Base-by-base conservation (phyloP, 2,888 invertebrate species). In the Campoletis raptor region DNA sequence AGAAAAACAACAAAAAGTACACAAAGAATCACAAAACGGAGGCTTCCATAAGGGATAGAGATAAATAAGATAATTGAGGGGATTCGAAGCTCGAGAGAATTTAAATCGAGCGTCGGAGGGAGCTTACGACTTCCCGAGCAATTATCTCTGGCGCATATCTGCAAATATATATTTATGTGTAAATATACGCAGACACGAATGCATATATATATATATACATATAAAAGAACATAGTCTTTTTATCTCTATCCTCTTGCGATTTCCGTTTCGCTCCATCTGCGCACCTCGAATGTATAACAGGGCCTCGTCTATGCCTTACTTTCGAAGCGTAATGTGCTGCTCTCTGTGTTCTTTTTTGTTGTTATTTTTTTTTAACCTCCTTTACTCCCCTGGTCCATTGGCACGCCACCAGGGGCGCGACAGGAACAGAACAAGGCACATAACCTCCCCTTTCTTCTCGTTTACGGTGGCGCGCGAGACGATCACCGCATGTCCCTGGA, bases 401-500 rank as follows among this genome's bases (percentile, higher is more conserved):
- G 52, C 80, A 52, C 74, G 48, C 66, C 70, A 78, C 66, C 79
- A 69, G 54, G 79, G 69, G 79, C 69, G 67, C 77, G 73, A 66
- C 78, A 74, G 73, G 42, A 85, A 82, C 72, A 69, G 45, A 61
- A 80, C 48, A 66, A 76, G 45, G 69, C 54, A 57, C 67, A 69
- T 36, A 48, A 57, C 66, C 57, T 88, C 76, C 79, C 84, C 72
- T 66, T 82, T 78, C 67, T 78, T 73, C 83, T 70, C 54, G 69
- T 76, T 30, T 83, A 76, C 54, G 21, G 77, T 72, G 80, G 76
- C 80, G 79, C 79, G 66, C 66, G 67, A 48, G 82, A 83, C 72
- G 82, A 89, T 88, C 89, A 86, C 85, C 87, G 52, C 36, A 84
- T 88, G 91, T 90, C 92, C 92, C 91, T 91, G 91, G 87, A 89